Base-by-base conservation (phyloP, 2,888 invertebrate species). In the Athripsodes cinereus region DNA sequence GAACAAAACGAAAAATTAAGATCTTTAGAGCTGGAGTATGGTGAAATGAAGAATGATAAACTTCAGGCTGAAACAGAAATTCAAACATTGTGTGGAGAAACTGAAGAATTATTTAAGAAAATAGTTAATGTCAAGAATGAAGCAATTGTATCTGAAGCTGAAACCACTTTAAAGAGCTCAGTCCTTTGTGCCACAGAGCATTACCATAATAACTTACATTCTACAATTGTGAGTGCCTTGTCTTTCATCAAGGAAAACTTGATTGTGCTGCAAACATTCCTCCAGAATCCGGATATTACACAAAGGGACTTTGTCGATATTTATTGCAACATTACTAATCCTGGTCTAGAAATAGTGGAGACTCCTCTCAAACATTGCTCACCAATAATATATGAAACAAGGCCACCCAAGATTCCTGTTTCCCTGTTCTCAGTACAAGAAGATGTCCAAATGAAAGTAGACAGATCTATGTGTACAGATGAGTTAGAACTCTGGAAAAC, bases 31-130 rank as follows among this genome's bases (percentile, higher is more conserved):
- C 5, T 18, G 20, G 46, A 59, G 59, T 59, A 57, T 50, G 20
- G 52, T n/a, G 22, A n/a, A 31, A 31, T 65, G 26, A 57, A 63
- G 52, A 16, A 11, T 31, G 60, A 64, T 53, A 46, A 62, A 6
- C 51, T 61, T 13, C 46, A 58, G 19, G 57, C 46, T 31, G 56
- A 52, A 18, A 26, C 13, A 13, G 59, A 61, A 46, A 52, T 65
- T 18, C 44, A 20, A 8, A 51, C 55, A 18, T 55, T 65, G 2
- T 54, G 59, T 22, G 40, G 48, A 18, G 61, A 63, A 35, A 52
- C 62, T 18, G 63, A 65, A 48, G 61, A 64, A 52, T 50, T 64
- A 16, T 50, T 56, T 10, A 58, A 61, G 19, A 52, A 58, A 52
- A 31, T 59, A 8, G 22, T 58, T 2, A 40, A 18, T 3, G 52